Evolutionary conservation across 2,888 invertebrate species (phyloP), one percentile per base, ranked within the genome.

Genomic region (Conus canariensis): DNA sequence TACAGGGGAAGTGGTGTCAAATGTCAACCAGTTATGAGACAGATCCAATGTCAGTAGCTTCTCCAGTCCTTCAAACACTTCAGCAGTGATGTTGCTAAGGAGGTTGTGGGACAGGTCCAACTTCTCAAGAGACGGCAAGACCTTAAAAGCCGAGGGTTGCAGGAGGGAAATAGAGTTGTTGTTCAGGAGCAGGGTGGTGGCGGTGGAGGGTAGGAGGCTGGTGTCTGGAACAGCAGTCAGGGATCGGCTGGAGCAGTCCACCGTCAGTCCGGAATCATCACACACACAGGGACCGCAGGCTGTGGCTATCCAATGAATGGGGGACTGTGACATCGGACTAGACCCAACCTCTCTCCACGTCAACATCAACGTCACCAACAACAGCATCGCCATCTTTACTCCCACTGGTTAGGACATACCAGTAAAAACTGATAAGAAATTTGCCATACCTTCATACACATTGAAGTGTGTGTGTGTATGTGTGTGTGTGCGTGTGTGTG

Each of bases 91-190:
- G 60, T 86, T 88, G 12, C 10, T 59, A 22, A 85, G 19, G 9
- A 88, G 22, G 60, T 90, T 91, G 12, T 70, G 14, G 22, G 91
- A 90, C 25, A 91, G 74, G 70, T 90, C 90, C 58, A 91, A 86
- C 1, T 30, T 14, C 25, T 22, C 10, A 22, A 85, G 88, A 8
- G 59, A 85, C 12, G 10, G 19, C n/a, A 80, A 90, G 12, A 30
- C 67, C 10, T n/a, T 10, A 16, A 91, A 90, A 9, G 59, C 58
- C 22, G 56, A 12, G 45, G 89, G 83, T 8, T n/a, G 30, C n/a
- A 91, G 56, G 58, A 45, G 22, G 60, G 85, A 56, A 59, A 88
- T 85, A 19, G 22, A 30, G 82, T 90, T 90, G 85, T 88, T 60
- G 25, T 25, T 22, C n/a, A 88, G 82, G 67, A 67, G 58, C 64